These are phyloP conservation scores for Pachydiplax longipennis DNA, from an alignment of 2,888 invertebrate species.

Conservation along the genomic window DNA sequence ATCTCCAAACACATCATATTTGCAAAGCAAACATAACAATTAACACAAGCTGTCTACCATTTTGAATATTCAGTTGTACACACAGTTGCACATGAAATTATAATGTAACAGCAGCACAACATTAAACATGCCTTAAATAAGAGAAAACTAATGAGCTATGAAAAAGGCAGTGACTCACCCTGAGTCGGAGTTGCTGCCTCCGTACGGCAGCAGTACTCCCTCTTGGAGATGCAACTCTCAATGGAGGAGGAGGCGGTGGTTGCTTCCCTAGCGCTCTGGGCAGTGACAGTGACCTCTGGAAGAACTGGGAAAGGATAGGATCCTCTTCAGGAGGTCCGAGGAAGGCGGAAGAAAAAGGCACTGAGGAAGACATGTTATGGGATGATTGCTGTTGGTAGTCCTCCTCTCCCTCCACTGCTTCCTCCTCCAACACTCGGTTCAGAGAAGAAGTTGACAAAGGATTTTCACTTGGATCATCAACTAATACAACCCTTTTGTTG, in stretches of 20 bases:
- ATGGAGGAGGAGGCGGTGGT: slow-evolving; percentile 58
- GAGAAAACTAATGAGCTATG: too few species aligned
- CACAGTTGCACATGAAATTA: too few species aligned
- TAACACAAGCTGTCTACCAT: too few species aligned
- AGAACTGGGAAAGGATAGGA: slow-evolving; percentile 55
- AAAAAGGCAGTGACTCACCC: too few species aligned
- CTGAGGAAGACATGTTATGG: neutral
- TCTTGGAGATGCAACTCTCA: slow-evolving; percentile 19
- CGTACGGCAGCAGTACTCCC: slow-evolving; percentile 26
- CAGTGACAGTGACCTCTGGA: slow-evolving; percentile 61
- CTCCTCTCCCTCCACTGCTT: slow-evolving; percentile 52
- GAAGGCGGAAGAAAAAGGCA: slow-evolving; percentile 20
- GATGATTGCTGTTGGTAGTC: neutral
- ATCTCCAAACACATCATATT: too few species aligned
- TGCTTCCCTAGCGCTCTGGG: slow-evolving; percentile 59
- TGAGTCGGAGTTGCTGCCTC: slow-evolving; percentile 25
- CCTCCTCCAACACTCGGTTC: slow-evolving; percentile 57
- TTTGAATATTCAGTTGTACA: too few species aligned
- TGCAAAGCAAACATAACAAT: too few species aligned
- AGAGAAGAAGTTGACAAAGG: slow-evolving; percentile 4
- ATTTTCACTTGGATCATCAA: neutral
- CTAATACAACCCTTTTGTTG: slow-evolving; percentile 57
- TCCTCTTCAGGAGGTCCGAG: slow-evolving; percentile 22
- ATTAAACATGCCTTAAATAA: too few species aligned
- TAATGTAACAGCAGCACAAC: too few species aligned